A percentile compares a stretch with the other conserved stretches of the same genome.
phyloP scores from a whole-genome alignment of 2,888 invertebrate genomes.

The Meiosimyza platycephala region DNA sequence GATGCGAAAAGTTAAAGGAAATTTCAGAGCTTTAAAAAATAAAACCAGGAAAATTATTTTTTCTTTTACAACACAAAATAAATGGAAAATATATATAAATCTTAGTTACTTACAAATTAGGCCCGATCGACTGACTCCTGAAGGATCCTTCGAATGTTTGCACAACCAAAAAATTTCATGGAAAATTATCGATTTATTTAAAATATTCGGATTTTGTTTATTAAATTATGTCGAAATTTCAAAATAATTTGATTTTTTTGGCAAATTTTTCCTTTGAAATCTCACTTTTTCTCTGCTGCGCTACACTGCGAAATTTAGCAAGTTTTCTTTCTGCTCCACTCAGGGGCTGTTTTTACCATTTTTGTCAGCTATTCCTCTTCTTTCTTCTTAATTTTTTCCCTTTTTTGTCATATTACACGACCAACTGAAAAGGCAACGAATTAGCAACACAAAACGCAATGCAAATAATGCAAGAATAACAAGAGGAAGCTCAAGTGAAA shows the following conservation, averaged over 20 bases:
- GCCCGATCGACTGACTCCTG: neutral
- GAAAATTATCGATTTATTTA: neutral
- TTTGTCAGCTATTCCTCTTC: neutral
- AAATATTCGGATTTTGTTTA: neutral
- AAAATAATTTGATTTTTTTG: neutral
- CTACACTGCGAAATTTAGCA: conserved; percentile 25
- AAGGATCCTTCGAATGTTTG: conserved; percentile 8
- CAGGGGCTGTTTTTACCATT: conserved; percentile 28
- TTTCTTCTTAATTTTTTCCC: neutral
- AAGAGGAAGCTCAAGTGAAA: neutral
- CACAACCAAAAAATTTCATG: conserved; percentile 18
- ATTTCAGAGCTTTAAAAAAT: too few relatives aligned
- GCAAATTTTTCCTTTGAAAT: conserved; percentile 11
- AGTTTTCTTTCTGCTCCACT: conserved; percentile 26
- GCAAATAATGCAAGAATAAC: conserved; percentile 6
- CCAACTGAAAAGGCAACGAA: conserved; percentile 1
- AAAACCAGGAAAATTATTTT: too few relatives aligned
- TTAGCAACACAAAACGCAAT: neutral
- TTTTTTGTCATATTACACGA: conserved; percentile 10
- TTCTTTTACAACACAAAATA: too few relatives aligned
- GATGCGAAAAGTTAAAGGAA: too few relatives aligned
- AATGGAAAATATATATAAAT: too few relatives aligned
- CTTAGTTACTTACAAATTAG: too few relatives aligned
- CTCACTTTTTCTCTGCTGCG: conserved; percentile 2
- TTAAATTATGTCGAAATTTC: neutral